Percentiles rank a stretch among this genome's conserved stretches.
phyloP scores from a whole-genome alignment of 2,113 vertebrate genomes.

The Psilopsiagon aymara region DNA sequence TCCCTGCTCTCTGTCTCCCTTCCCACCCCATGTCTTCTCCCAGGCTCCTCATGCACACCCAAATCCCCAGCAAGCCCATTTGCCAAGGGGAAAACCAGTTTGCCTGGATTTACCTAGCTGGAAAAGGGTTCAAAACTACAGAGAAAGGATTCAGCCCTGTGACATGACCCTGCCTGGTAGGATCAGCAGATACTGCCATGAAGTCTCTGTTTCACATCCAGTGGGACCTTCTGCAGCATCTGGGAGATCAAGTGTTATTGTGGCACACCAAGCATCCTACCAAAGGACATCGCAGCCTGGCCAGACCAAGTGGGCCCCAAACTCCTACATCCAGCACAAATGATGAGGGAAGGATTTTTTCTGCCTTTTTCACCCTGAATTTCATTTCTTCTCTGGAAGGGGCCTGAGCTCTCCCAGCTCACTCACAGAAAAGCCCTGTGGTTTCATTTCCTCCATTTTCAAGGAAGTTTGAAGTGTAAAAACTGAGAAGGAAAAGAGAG shows the following conservation, averaged over 20 bases:
- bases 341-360: neutral
- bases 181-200: neutral
- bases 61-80: neutral
- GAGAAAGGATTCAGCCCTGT: neutral
- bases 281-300: neutral
- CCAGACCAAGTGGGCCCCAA: neutral
- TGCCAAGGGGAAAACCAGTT: fast-evolving
- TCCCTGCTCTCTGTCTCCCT: neutral
- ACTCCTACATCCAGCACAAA: neutral
- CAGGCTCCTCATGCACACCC: neutral
- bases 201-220: fast-evolving
- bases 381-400: conserved; percentile 40
- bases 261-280: neutral
- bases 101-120: neutral
- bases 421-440: neutral
- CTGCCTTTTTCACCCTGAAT: conserved; percentile 39
- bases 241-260: fast-evolving
- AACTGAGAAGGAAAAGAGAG: conserved; percentile 70
- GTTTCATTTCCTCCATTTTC: conserved; percentile 78
- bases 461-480: conserved; percentile 63
- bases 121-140: neutral
- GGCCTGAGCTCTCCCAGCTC: neutral
- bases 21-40: neutral
- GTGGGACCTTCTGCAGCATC: neutral
- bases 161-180: neutral